These are phyloP conservation scores for Porites lobata DNA, from an alignment of 92 coral and sea anemone species.

Conservation along the genomic window DNA sequence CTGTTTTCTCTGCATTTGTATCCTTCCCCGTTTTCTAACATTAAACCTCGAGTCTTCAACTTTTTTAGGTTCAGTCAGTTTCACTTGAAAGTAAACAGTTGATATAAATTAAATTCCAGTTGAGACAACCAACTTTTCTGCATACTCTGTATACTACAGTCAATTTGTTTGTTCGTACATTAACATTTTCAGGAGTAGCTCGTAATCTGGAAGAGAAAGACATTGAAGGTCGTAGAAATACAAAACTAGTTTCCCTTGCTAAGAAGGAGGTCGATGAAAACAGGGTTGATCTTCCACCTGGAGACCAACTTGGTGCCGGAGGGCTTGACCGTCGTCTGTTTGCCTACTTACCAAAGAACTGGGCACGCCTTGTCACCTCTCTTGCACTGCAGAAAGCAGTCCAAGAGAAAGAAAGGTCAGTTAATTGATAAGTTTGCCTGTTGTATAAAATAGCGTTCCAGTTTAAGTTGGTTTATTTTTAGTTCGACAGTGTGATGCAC, in stretches of 20 bases:
- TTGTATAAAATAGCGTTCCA: too few species aligned
- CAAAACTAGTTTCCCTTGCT: slow-evolving; percentile 12
- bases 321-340: slow-evolving; percentile 79
- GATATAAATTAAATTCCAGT: too few species aligned
- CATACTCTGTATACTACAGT: too few species aligned
- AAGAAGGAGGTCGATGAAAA: slow-evolving; percentile 38
- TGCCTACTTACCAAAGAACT: slow-evolving; percentile 81
- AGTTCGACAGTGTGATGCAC: too few species aligned
- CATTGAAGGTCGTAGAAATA: background rate
- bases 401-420: slow-evolving; percentile 9
- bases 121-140: too few species aligned
- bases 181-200: slow-evolving; percentile 4
- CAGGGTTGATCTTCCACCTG: slow-evolving; percentile 75
- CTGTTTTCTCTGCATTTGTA: too few species aligned
- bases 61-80: too few species aligned
- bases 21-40: too few species aligned
- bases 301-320: slow-evolving; percentile 88
- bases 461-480: too few species aligned
- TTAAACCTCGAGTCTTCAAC: too few species aligned
- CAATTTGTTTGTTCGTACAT: too few species aligned
- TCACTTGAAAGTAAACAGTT: too few species aligned
- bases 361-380: slow-evolving; percentile 51
- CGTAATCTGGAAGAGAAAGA: background rate
- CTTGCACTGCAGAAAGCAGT: background rate
- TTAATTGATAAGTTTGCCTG: background rate